Percentiles rank a stretch among this genome's conserved stretches.
Conservation (phyloP, 1,140 invertebrate genomes). For the Panonychus citri region DNA sequence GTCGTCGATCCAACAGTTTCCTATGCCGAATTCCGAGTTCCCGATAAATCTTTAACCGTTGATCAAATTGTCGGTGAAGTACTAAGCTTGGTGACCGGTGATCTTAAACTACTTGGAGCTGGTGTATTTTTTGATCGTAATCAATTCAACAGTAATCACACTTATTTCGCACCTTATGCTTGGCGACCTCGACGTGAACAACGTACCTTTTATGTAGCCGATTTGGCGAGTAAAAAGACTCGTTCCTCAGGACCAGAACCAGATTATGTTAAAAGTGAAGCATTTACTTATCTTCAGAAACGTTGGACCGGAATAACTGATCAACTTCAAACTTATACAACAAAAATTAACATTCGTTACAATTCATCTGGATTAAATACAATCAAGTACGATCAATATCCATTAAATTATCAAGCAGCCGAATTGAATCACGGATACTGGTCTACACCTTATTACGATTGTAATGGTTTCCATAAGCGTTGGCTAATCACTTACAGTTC, state of each 20-base stretch:
- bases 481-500: slow-evolving; percentile 86
- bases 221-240: slow-evolving; percentile 34
- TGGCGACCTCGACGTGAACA: slow-evolving; percentile 61
- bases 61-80: slow-evolving; percentile 88
- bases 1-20: slow-evolving; percentile 77
- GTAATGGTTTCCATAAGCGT: slow-evolving; percentile 39
- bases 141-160: slow-evolving; percentile 43
- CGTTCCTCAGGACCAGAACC: background rate
- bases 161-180: slow-evolving; percentile 78
- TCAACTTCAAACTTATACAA: slow-evolving; percentile 63
- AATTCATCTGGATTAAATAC: slow-evolving; percentile 57
- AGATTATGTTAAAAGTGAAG: slow-evolving; percentile 45
- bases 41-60: slow-evolving; percentile 63
- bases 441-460: slow-evolving; percentile 81
- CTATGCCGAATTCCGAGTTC: slow-evolving; percentile 60
- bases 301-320: slow-evolving; percentile 85
- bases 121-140: slow-evolving; percentile 85
- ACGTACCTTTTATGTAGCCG: slow-evolving; percentile 61
- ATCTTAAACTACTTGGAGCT: slow-evolving; percentile 66
- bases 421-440: slow-evolving; percentile 70
- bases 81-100: slow-evolving; percentile 62
- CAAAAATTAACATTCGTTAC: slow-evolving; percentile 74
- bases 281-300: slow-evolving; percentile 66
- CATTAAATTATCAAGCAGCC: slow-evolving; percentile 57
- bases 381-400: slow-evolving; percentile 69